Evolutionary conservation across 2,113 vertebrate genomes (phyloP), one percentile per base, ranked within the genome.

Genomic region (Hemibagrus wyckioides): DNA sequence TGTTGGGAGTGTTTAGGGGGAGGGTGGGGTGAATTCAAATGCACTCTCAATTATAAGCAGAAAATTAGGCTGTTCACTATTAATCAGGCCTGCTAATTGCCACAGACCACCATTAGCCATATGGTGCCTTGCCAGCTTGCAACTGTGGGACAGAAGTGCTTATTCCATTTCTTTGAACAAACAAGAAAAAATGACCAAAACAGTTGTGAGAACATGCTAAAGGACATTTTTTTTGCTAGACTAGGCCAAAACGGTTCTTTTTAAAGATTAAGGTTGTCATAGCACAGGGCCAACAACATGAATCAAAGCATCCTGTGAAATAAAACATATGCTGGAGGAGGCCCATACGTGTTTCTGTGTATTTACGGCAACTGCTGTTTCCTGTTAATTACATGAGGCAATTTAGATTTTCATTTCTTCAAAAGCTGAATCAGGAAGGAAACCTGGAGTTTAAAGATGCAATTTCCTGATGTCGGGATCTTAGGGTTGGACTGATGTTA

Each of bases 1-100:
- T 76, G 76, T 23, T 50, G 57, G 79, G 30, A 57, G 36, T 25
- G 9, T 52, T 80, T 30, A n/a, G 36, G 28, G 28, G 75, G 44
- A n/a, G 19, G 61, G 59, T 4, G 65, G n/a, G 30, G 48, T 75
- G 54, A 82, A 57, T 87, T 87, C 95, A 96, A 96, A 96, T 94
- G 94, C 95, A 94, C 94, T 92, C 95, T 97, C 96, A 96, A 96
- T 97, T 96, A 97, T 96, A 96, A 97, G 96, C 97, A 97, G 96
- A 97, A 97, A 97, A 97, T 97, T 96, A 97, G 96, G 96, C 96
- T 95, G 94, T 96, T 97, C 95, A 94, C 96, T 97, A 98, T 99
- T 98, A 98, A 99, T 99, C 97, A 99, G 96, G 94, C 94, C 93
- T 94, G 95, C 96, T 98, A 97, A 97, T 98, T 98, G 96, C 97